Percentiles rank a stretch among this genome's conserved stretches.
phyloP scores from a whole-genome alignment of 2,797 vertebrate species.

The Galagoides demidoff region DNA sequence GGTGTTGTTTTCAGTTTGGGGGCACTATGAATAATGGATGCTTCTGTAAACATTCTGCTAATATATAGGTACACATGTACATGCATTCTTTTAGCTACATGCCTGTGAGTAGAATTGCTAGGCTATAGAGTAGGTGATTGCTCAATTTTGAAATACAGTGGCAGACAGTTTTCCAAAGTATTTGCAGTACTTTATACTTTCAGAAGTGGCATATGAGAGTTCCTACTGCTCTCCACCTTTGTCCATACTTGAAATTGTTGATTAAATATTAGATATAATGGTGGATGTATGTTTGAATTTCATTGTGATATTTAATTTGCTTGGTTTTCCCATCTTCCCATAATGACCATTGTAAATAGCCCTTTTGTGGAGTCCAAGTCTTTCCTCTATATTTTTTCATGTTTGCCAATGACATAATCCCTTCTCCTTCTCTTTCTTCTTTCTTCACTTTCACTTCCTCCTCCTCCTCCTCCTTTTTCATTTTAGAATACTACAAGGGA shows the following conservation, averaged over 20 bases:
- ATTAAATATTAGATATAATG: neutral
- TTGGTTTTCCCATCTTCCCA: neutral
- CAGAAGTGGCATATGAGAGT: fast-evolving
- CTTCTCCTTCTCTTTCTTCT: neutral
- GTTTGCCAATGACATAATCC: too few relatives aligned
- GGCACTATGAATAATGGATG: neutral
- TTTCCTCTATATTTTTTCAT: neutral
- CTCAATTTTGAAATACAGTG: neutral
- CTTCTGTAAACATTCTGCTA: neutral
- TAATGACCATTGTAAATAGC: neutral
- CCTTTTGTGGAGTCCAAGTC: neutral
- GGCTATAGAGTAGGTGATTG: neutral
- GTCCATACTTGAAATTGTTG: neutral
- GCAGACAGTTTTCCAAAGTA: neutral
- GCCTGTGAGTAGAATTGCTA: too few relatives aligned
- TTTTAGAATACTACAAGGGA: too few relatives aligned
- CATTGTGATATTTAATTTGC: neutral
- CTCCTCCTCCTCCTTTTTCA: too few relatives aligned
- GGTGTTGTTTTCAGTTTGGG: neutral
- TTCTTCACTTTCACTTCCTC: too few relatives aligned
- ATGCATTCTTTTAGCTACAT: too few relatives aligned
- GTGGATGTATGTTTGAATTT: neutral
- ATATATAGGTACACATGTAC: too few relatives aligned
- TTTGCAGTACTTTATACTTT: fast-evolving
- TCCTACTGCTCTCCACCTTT: neutral